phyloP scores from a whole-genome alignment of 2,797 vertebrate genomes.

The Propithecus perrieri region DNA sequence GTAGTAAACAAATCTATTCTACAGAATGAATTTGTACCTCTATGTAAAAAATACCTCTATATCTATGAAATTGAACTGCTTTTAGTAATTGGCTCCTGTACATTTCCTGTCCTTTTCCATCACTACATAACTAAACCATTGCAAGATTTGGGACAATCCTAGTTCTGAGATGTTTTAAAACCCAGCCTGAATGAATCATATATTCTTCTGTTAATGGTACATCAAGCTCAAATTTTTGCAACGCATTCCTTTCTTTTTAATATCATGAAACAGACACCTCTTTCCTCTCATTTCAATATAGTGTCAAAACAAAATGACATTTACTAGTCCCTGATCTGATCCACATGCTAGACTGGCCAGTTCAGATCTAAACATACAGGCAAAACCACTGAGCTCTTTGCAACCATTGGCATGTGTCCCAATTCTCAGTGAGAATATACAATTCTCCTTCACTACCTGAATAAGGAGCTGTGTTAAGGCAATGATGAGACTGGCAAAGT shows the following conservation, averaged over 20 bases:
- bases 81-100: not conserved
- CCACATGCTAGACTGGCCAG: conserved; percentile 50
- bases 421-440: conserved; percentile 59
- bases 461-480: conserved; percentile 50
- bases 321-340: conserved; percentile 67
- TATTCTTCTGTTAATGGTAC: conserved; percentile 41
- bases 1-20: not conserved
- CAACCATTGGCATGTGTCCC: conserved; percentile 36
- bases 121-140: conserved; percentile 18
- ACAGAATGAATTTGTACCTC: not conserved
- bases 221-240: conserved; percentile 6
- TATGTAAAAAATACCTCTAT: not conserved
- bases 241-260: conserved; percentile 50
- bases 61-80: not conserved
- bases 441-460: conserved; percentile 26
- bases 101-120: not conserved
- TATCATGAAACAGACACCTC: conserved; percentile 48
- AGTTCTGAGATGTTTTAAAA: conserved; percentile 37
- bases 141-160: not conserved
- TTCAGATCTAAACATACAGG: not conserved
- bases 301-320: conserved; percentile 69
- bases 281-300: conserved; percentile 55
- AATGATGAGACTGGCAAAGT: conserved; percentile 17
- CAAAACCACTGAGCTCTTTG: not conserved
- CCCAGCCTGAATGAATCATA: not conserved